These are phyloP conservation scores for Pitta sordida DNA, from an alignment of 2,113 vertebrate genomes.

Conservation along the genomic window DNA sequence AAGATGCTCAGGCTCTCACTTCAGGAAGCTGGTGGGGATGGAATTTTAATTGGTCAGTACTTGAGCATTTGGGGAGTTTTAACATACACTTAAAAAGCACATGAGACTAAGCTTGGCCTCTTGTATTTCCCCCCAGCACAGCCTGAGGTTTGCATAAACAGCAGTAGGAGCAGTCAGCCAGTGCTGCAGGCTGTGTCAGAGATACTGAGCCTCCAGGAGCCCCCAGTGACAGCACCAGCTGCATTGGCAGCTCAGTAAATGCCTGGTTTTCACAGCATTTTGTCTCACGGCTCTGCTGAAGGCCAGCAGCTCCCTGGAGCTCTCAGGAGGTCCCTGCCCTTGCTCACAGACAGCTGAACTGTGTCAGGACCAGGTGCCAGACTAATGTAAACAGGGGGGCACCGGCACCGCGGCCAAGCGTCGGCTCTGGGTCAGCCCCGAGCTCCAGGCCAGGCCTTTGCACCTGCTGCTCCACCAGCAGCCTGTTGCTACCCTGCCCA, in stretches of 20 bases:
- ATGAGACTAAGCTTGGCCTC: not conserved
- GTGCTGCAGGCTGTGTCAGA: not conserved
- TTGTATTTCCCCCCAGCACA: not conserved
- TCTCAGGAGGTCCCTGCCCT: not conserved
- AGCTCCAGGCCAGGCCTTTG: not conserved
- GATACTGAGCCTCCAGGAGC: accelerated
- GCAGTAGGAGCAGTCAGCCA: not conserved
- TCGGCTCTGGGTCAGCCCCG: not conserved
- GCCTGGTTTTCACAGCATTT: accelerated
- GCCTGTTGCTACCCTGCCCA: not conserved
- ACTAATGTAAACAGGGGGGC: not conserved
- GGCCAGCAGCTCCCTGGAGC: accelerated
- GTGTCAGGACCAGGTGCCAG: not conserved
- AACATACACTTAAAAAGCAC: accelerated
- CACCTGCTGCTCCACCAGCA: not conserved
- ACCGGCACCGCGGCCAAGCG: not conserved
- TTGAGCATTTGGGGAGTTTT: not conserved
- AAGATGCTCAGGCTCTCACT: not conserved
- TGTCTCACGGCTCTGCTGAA: not conserved
- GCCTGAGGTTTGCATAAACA: not conserved
- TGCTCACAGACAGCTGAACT: not conserved
- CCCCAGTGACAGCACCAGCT: accelerated
- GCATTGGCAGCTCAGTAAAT: accelerated
- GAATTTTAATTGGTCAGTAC: not conserved
- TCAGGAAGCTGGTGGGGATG: not conserved